Conservation (phyloP, 1,140 invertebrate genomes). For the Notospermus geniculatus region DNA sequence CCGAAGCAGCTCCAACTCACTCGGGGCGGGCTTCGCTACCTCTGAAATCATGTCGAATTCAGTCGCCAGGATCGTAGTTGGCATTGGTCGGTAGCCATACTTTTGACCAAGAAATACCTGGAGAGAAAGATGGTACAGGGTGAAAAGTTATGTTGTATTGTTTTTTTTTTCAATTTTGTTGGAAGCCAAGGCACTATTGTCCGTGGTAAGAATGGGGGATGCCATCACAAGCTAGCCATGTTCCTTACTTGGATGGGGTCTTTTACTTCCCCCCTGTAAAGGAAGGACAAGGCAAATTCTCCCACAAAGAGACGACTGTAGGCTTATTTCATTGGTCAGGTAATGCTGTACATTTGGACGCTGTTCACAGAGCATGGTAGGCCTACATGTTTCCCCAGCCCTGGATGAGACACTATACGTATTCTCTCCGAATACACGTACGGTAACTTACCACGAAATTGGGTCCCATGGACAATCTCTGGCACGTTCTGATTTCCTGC, state of each 20-base stretch:
- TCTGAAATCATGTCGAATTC: constrained; percentile 87
- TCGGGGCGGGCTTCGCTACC: constrained; percentile 68
- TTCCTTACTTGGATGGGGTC: no score
- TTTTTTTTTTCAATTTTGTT: background rate
- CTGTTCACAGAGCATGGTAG: no score
- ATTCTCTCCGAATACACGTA: background rate
- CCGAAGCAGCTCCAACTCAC: constrained; percentile 81
- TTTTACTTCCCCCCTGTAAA: background rate
- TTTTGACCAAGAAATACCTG: constrained; percentile 95
- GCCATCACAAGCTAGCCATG: background rate
- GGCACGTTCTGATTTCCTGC: constrained; percentile 96
- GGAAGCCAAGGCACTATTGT: constrained; percentile 1
- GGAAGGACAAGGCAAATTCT: background rate
- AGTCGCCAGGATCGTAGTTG: constrained; percentile 86
- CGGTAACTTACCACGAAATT: constrained; percentile 83
- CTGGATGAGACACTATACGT: no score
- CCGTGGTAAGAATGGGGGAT: background rate
- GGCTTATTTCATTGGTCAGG: no score
- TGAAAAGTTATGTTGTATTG: background rate
- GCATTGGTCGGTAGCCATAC: constrained; percentile 95
- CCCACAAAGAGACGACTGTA: background rate
- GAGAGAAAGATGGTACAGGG: constrained; percentile 4
- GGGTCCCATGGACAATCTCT: constrained; percentile 93
- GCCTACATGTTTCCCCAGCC: no score
- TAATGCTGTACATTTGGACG: no score